Evolutionary conservation across 1,140 invertebrate species (phyloP).

Genomic region (Drosophila virilis): DNA sequence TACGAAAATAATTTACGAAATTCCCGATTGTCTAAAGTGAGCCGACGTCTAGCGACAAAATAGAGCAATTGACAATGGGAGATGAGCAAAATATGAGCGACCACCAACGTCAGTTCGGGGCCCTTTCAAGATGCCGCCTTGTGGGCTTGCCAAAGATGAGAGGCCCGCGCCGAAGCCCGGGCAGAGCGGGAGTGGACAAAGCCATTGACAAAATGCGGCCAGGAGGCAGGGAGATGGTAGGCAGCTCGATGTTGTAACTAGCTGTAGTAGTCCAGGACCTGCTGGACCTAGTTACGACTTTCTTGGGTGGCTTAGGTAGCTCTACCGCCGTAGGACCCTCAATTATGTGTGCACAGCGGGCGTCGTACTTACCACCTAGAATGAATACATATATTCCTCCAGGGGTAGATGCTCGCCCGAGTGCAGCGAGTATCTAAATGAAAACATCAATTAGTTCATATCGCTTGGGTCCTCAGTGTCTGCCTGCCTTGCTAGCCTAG

Average conservation of each 20-base stretch:
- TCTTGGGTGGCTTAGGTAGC: slow-evolving; percentile 57
- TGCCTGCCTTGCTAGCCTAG: slow-evolving; percentile 2
- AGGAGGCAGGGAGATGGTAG: slow-evolving; percentile 14
- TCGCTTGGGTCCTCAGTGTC: slow-evolving; percentile 33
- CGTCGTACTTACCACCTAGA: slow-evolving; percentile 82
- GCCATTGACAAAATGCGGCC: slow-evolving; percentile 68
- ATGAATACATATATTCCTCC: slow-evolving; percentile 56
- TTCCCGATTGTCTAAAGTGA: slow-evolving; percentile 35
- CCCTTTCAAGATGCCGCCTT: slow-evolving; percentile 67
- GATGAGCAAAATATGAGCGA: slow-evolving; percentile 76
- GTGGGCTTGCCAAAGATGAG: slow-evolving; percentile 70
- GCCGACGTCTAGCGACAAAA: slow-evolving; percentile 57
- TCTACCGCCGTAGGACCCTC: slow-evolving; percentile 46
- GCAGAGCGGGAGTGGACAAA: slow-evolving; percentile 65
- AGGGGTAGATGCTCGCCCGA: not conserved
- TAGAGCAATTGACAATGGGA: slow-evolving; percentile 78
- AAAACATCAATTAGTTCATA: slow-evolving; percentile 81
- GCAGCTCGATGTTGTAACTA: slow-evolving; percentile 20
- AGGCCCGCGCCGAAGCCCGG: slow-evolving; percentile 49
- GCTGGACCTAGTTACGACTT: slow-evolving; percentile 57
- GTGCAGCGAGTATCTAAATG: slow-evolving; percentile 57
- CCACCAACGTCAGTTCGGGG: slow-evolving; percentile 58
- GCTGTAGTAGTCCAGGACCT: slow-evolving; percentile 1
- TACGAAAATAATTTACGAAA: slow-evolving; percentile 77
- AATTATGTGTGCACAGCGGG: slow-evolving; percentile 84